Evolutionary conservation across 1,140 invertebrate genomes (phyloP).

Genomic region (Atta texana): DNA sequence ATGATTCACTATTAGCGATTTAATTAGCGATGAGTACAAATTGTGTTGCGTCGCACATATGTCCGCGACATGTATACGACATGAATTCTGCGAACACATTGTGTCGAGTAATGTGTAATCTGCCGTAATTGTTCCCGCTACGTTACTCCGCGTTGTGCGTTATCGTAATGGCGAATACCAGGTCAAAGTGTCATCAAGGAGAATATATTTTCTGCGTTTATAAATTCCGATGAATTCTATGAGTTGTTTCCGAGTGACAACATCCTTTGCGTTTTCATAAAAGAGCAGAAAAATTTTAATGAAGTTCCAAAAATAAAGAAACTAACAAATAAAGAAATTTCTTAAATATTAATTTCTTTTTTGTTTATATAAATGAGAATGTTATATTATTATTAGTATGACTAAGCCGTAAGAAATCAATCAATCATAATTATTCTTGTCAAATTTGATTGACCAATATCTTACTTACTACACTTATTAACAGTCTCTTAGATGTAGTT

Average conservation of each 20-base stretch:
- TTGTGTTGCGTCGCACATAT: constrained; percentile 59
- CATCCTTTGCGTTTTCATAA: not conserved
- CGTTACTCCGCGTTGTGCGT: constrained; percentile 33
- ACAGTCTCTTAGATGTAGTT: too few relatives aligned
- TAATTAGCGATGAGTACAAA: constrained; percentile 72
- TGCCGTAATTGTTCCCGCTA: constrained; percentile 61
- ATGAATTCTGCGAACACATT: constrained; percentile 52
- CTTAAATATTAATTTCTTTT: not conserved
- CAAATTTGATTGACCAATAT: too few relatives aligned
- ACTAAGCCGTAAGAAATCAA: too few relatives aligned
- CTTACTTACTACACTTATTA: too few relatives aligned
- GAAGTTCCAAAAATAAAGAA: not conserved
- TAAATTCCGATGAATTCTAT: not conserved
- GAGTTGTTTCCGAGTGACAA: not conserved
- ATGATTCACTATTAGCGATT: constrained; percentile 69
- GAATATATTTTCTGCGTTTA: constrained; percentile 10
- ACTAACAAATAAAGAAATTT: not conserved
- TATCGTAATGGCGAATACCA: constrained; percentile 58
- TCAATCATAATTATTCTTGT: too few relatives aligned
- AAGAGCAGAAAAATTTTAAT: not conserved
- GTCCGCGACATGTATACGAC: not conserved
- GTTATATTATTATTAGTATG: too few relatives aligned
- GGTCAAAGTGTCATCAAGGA: constrained; percentile 66
- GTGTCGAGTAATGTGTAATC: constrained; percentile 65
- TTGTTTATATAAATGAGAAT: not conserved